Evolutionary conservation across 2,888 invertebrate genomes (phyloP).

Genomic region (Nemapogon koenigi): DNA sequence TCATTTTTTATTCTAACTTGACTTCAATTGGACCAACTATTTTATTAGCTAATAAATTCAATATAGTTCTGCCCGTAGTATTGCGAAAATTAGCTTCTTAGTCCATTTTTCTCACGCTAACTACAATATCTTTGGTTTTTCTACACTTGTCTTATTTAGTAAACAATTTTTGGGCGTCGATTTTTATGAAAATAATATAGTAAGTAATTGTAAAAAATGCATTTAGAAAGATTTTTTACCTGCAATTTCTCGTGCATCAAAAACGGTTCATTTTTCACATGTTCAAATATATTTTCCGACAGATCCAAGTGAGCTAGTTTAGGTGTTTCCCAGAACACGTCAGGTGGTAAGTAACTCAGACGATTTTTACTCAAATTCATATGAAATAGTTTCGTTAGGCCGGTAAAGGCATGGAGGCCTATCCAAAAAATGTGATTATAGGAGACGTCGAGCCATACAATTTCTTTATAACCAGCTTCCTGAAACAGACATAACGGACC

Average conservation of each 20-base stretch:
- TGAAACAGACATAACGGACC: conserved; percentile 27
- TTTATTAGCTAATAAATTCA: no score
- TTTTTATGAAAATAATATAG: no score
- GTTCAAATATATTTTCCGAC: conserved; percentile 68
- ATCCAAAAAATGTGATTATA: conserved; percentile 69
- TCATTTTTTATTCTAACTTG: no score
- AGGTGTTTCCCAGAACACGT: conserved; percentile 63
- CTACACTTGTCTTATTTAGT: no score
- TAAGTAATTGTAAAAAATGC: no score
- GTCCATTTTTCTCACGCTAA: no score
- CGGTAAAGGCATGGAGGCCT: conserved; percentile 66
- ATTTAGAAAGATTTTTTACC: no score
- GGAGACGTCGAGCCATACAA: conserved; percentile 58
- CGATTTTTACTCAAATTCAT: conserved; percentile 69
- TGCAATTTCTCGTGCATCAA: conserved; percentile 59
- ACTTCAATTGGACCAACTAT: no score
- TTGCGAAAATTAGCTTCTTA: no score
- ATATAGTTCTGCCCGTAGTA: no score
- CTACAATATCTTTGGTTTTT: no score
- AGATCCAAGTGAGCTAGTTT: conserved; percentile 61
- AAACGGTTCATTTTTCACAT: conserved; percentile 58
- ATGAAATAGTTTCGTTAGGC: conserved; percentile 49
- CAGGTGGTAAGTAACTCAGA: conserved; percentile 58
- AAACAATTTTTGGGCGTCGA: no score
- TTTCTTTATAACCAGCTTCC: conserved; percentile 50